Evolutionary conservation across 2,888 invertebrate species (phyloP).

Genomic region (Aphodius granarius): DNA sequence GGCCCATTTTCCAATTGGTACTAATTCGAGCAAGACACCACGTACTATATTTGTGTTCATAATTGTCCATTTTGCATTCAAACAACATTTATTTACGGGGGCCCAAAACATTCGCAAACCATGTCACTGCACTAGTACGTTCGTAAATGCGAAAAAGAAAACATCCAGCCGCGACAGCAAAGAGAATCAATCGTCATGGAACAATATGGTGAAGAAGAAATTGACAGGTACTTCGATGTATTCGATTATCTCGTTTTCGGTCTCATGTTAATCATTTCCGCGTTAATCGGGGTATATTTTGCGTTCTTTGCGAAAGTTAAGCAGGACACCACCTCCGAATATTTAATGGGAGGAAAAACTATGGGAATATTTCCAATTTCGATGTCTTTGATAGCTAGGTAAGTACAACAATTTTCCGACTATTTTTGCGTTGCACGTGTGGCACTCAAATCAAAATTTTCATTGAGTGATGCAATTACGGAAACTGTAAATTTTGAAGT

Average conservation of each 20-base stretch:
- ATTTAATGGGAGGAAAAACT: slow-evolving; percentile 73
- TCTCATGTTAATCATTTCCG: slow-evolving; percentile 65
- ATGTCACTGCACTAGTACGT: background rate
- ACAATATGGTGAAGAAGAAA: slow-evolving; percentile 32
- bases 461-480: background rate
- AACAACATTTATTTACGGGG: slow-evolving; percentile 16
- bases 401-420: slow-evolving; percentile 37
- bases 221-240: slow-evolving; percentile 57
- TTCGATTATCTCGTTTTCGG: slow-evolving; percentile 70
- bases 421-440: background rate
- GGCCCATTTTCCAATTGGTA: slow-evolving; percentile 45
- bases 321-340: slow-evolving; percentile 71
- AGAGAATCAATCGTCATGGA: background rate
- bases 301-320: slow-evolving; percentile 70
- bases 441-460: background rate
- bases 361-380: slow-evolving; percentile 80
- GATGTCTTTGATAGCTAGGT: slow-evolving; percentile 78
- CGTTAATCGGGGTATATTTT: slow-evolving; percentile 70
- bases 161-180: background rate
- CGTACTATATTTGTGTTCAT: slow-evolving; percentile 41
- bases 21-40: slow-evolving; percentile 38
- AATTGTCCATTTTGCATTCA: slow-evolving; percentile 40
- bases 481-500: background rate
- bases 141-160: background rate
- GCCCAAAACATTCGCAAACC: background rate